A percentile compares a stretch with the other conserved stretches of the same genome.
Conservation (phyloP, 2,113 vertebrate genomes). For the Cebus imitator region DNA sequence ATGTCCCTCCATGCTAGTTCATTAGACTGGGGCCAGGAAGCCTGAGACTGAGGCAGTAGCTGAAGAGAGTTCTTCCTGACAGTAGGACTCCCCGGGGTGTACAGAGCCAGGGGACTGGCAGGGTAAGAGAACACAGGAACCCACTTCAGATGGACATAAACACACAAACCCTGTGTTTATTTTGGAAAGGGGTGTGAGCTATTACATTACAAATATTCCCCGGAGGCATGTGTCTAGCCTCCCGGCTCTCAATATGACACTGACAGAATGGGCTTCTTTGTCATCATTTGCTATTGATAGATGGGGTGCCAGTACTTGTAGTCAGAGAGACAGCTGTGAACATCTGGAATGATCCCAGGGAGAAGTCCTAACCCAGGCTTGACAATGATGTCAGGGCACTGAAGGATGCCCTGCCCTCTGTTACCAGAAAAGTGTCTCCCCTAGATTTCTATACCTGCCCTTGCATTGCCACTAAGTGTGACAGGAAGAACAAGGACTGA, state of each 20-base stretch:
- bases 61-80: not conserved
- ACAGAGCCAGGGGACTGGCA: not conserved
- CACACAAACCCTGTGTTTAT: not conserved
- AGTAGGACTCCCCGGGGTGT: not conserved
- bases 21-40: not conserved
- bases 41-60: not conserved
- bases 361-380: not conserved
- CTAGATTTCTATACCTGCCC: not conserved
- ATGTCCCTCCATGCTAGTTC: not conserved
- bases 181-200: not conserved
- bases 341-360: not conserved
- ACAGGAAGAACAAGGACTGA: not conserved
- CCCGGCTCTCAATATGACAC: not conserved
- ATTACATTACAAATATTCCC: not conserved
- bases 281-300: not conserved
- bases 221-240: not conserved
- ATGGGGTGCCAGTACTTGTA: not conserved
- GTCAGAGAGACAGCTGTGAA: not conserved
- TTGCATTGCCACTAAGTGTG: not conserved
- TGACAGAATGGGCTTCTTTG: not conserved
- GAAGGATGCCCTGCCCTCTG: not conserved
- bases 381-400: not conserved
- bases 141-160: not conserved
- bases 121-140: not conserved
- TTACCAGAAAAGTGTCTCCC: not conserved